Evolutionary conservation across 2,888 invertebrate genomes (phyloP).

Genomic region (Folsomia manolachei): DNA sequence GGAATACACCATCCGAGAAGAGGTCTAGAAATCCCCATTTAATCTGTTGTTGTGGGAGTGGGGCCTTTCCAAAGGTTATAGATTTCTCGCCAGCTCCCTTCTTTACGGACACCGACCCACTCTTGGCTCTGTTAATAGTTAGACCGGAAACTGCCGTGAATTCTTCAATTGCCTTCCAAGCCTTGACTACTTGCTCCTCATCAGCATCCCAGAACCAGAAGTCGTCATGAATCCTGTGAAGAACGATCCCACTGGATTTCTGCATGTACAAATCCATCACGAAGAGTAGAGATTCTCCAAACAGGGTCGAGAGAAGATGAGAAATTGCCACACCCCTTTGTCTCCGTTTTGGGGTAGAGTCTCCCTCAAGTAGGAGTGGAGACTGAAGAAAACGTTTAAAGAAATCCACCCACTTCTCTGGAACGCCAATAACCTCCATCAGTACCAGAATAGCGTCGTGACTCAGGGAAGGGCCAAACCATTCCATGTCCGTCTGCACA

Average conservation of each 20-base stretch:
- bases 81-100: not conserved
- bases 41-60: slow-evolving; percentile 33
- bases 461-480: slow-evolving; percentile 37
- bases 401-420: slow-evolving; percentile 29
- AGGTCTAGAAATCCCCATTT: slow-evolving; percentile 39
- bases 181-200: slow-evolving; percentile 19
- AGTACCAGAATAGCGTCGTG: slow-evolving; percentile 31
- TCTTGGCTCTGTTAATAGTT: slow-evolving; percentile 31
- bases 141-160: slow-evolving; percentile 30
- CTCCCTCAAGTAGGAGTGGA: slow-evolving; percentile 13
- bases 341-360: not conserved
- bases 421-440: slow-evolving; percentile 32
- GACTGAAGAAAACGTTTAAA: slow-evolving; percentile 33
- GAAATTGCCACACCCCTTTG: slow-evolving; percentile 33
- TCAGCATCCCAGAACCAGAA: slow-evolving; percentile 40
- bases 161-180: slow-evolving; percentile 32
- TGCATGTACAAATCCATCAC: slow-evolving; percentile 34
- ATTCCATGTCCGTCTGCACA: slow-evolving; percentile 41
- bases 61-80: not conserved
- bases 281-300: slow-evolving; percentile 40
- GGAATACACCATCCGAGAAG: slow-evolving; percentile 36
- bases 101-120: slow-evolving; percentile 30
- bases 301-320: slow-evolving; percentile 28
- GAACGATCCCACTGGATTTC: too few species aligned
- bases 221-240: slow-evolving; percentile 37